Percentiles rank a stretch among this genome's conserved stretches.
Evolutionary conservation across 2,888 invertebrate species (phyloP).

Genomic region (Pristionchus entomophagus): DNA sequence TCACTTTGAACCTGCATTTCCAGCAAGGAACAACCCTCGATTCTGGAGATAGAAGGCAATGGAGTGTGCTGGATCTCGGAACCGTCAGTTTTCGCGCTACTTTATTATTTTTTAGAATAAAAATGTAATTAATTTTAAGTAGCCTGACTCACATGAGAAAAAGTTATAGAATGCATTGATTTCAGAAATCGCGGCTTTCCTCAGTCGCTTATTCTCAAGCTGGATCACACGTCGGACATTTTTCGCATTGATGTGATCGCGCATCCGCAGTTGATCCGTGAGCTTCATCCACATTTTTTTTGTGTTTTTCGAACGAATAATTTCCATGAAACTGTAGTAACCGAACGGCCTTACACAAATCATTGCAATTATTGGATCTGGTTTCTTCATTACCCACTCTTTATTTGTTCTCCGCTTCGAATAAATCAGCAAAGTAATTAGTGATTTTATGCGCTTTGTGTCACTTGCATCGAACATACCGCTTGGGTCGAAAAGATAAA

Average conservation of each 20-base stretch:
- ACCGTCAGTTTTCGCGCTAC: not conserved
- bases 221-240: not conserved
- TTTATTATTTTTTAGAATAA: not conserved
- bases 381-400: too few species aligned
- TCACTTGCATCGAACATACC: too few species aligned
- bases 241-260: slow-evolving; percentile 18
- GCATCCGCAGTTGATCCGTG: slow-evolving; percentile 37
- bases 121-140: not conserved
- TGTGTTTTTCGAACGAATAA: not conserved
- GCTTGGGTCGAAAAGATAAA: too few species aligned
- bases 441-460: too few species aligned
- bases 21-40: slow-evolving; percentile 6
- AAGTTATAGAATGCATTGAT: not conserved
- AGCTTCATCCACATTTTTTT: not conserved
- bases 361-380: too few species aligned
- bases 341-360: too few species aligned
- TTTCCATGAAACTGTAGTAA: not conserved
- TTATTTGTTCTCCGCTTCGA: too few species aligned
- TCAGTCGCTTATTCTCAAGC: slow-evolving; percentile 14
- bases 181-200: slow-evolving; percentile 31
- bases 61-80: slow-evolving; percentile 42
- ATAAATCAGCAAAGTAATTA: too few species aligned
- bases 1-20: too few species aligned
- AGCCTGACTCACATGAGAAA: not conserved
- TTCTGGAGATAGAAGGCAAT: slow-evolving; percentile 36